Conservation (phyloP, 2,888 invertebrate species). For the Oligia strigilis region DNA sequence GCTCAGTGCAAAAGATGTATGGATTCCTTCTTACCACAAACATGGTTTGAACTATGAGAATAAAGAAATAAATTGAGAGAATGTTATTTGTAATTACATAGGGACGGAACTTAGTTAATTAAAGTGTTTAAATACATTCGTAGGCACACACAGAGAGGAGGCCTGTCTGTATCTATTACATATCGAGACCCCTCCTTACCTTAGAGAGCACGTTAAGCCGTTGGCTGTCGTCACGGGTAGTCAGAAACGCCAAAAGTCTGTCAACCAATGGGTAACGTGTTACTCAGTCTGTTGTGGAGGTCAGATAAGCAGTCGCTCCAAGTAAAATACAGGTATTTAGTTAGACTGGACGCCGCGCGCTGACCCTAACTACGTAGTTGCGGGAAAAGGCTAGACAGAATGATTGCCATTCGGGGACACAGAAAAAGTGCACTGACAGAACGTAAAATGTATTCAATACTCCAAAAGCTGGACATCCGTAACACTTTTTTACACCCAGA, state of each 20-base stretch:
- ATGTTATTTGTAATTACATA: slow-evolving; percentile 6
- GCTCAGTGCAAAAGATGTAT: slow-evolving; percentile 49
- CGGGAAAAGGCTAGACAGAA: background rate
- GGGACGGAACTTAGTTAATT: background rate
- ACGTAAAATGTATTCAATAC: background rate
- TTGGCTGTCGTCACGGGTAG: background rate
- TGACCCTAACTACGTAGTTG: background rate
- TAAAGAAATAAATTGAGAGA: slow-evolving; percentile 17
- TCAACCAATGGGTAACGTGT: background rate
- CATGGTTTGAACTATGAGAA: background rate
- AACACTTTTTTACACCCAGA: background rate
- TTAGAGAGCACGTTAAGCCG: background rate
- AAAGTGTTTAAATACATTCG: background rate
- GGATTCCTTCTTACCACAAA: slow-evolving; percentile 31
- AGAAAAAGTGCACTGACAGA: background rate
- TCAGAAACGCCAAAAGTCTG: background rate
- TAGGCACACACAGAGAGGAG: no score
- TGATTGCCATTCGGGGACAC: background rate
- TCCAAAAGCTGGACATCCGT: background rate
- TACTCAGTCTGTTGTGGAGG: background rate
- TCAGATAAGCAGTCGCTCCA: background rate
- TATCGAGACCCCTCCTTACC: background rate
- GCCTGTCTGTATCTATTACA: background rate
- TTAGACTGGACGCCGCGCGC: background rate
- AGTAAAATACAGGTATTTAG: background rate